Conservation (phyloP, 1,140 invertebrate species). For the Spodoptera litura region DNA sequence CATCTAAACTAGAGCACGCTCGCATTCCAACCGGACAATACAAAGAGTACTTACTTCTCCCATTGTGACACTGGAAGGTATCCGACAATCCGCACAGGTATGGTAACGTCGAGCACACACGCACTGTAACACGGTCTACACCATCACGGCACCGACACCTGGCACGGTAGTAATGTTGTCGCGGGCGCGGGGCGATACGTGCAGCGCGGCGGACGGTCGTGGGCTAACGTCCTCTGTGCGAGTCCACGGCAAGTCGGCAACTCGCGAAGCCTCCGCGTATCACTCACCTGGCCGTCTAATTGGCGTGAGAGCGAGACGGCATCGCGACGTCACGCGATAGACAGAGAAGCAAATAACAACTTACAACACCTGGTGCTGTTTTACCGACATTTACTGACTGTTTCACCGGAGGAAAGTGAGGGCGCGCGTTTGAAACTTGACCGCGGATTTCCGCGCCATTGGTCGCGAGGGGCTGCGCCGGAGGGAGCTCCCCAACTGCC, state of each 20-base stretch:
- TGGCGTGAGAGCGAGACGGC: conserved; percentile 73
- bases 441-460: conserved; percentile 76
- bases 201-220: conserved; percentile 64
- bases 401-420: conserved; percentile 52
- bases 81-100: conserved; percentile 54
- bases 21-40: conserved; percentile 60
- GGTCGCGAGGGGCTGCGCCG: conserved; percentile 55
- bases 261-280: conserved; percentile 57
- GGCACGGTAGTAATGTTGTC: conserved; percentile 64
- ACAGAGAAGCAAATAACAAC: conserved; percentile 72
- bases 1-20: conserved; percentile 66
- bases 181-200: conserved; percentile 57
- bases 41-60: conserved; percentile 77
- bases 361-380: conserved; percentile 69
- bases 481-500: conserved; percentile 39
- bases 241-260: conserved; percentile 47
- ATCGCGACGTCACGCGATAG: conserved; percentile 63
- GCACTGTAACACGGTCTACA: conserved; percentile 71
- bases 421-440: conserved; percentile 69
- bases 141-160: conserved; percentile 77
- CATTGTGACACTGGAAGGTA: conserved; percentile 71
- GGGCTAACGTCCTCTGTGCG: conserved; percentile 77
- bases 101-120: conserved; percentile 53
- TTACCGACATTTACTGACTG: conserved; percentile 62
- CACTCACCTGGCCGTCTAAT: conserved; percentile 69